Conservation (phyloP, 2,113 vertebrate species). For the Trinectes maculatus region DNA sequence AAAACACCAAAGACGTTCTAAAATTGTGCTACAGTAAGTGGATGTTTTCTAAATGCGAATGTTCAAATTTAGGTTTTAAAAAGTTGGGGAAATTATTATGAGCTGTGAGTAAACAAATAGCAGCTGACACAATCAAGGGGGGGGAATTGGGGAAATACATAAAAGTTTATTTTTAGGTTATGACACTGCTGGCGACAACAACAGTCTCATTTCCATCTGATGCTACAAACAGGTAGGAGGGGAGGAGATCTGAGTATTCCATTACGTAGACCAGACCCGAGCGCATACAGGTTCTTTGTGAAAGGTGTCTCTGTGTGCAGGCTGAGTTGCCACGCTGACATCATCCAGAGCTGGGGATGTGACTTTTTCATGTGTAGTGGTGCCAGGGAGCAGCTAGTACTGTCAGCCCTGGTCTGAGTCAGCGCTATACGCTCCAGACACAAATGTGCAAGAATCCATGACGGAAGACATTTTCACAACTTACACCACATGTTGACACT, state of each 20-base stretch:
- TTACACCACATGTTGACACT: too few relatives aligned
- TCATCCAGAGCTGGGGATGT: constrained; percentile 60
- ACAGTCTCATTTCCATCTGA: constrained; percentile 58
- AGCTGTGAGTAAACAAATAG: constrained; percentile 19
- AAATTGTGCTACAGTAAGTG: constrained; percentile 13
- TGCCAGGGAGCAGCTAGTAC: constrained; percentile 58
- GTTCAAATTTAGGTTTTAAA: constrained; percentile 2
- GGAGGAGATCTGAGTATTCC: constrained; percentile 38
- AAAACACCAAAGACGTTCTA: constrained; percentile 25
- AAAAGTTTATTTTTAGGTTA: constrained; percentile 69
- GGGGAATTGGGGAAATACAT: constrained; percentile 37
- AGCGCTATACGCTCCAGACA: constrained; percentile 44
- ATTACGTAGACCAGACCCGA: constrained; percentile 38
- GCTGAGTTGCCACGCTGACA: constrained; percentile 64
- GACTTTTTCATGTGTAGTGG: constrained; percentile 56
- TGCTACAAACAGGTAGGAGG: constrained; percentile 50
- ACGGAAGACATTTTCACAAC: constrained; percentile 28
- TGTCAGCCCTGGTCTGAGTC: constrained; percentile 65
- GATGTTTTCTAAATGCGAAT: constrained; percentile 20
- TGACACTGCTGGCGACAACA: constrained; percentile 39
- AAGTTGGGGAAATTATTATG: not conserved
- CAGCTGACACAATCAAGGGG: constrained; percentile 28
- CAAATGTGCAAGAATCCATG: constrained; percentile 40
- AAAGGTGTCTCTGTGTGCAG: constrained; percentile 67
- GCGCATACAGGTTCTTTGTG: constrained; percentile 56